These are phyloP conservation scores for Synergus japonicus DNA, from an alignment of 2,888 invertebrate species.

Conservation along the genomic window DNA sequence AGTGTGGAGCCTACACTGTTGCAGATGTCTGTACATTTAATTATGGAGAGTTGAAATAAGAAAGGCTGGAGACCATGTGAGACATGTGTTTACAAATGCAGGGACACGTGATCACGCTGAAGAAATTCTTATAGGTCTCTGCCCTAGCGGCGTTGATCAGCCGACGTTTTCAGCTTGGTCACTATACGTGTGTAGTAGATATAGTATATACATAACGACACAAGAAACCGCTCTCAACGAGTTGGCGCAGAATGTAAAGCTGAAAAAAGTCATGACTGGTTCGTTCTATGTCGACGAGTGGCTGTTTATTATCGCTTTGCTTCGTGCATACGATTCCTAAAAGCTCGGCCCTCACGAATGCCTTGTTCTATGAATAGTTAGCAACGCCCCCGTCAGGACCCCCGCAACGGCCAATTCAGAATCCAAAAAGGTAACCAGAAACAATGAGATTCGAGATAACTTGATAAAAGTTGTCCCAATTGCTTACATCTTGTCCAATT, in stretches of 20 bases:
- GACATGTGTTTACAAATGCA: constrained; percentile 38
- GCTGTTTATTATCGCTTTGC: constrained; percentile 36
- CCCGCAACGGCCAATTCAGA: not conserved
- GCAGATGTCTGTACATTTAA: not conserved
- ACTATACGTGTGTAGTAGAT: constrained; percentile 31
- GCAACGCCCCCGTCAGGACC: constrained; percentile 8
- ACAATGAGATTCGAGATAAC: constrained; percentile 9
- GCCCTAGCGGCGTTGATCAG: constrained; percentile 25
- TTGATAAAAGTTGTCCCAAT: not conserved
- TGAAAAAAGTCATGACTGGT: constrained; percentile 37
- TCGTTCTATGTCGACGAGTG: constrained; percentile 33
- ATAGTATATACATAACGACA: constrained; percentile 29
- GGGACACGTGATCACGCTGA: constrained; percentile 32
- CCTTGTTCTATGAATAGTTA: constrained; percentile 22
- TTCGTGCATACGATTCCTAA: not conserved
- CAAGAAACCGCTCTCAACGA: constrained; percentile 36
- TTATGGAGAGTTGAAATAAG: constrained; percentile 1
- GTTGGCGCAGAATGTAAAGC: constrained; percentile 40
- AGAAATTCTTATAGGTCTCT: constrained; percentile 40
- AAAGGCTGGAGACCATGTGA: constrained; percentile 27
- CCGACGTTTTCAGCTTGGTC: constrained; percentile 39
- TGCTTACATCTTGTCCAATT: not conserved
- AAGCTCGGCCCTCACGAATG: constrained; percentile 24
- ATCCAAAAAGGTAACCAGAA: not conserved
- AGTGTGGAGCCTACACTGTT: not conserved